Evolutionary conservation across 2,888 invertebrate genomes (phyloP).

Genomic region (Noctua janthe): DNA sequence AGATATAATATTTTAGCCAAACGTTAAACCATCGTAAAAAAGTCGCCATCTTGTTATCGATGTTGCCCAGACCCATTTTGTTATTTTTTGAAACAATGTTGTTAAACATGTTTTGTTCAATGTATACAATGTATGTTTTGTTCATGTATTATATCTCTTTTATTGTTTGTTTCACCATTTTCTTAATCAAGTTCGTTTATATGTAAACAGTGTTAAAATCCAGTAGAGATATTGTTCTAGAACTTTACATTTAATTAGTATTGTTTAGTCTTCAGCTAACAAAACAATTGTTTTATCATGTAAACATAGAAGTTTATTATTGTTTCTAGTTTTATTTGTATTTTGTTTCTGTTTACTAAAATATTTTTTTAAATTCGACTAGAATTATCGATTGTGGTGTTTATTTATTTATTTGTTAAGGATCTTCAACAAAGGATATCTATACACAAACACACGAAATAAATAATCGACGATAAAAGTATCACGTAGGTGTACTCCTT

Average conservation of each 20-base stretch:
- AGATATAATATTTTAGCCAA: too few species aligned
- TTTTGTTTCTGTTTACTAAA: not conserved
- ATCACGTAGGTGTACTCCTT: too few species aligned
- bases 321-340: not conserved
- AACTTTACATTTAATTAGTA: not conserved
- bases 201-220: not conserved
- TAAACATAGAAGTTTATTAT: conserved; percentile 27
- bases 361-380: not conserved
- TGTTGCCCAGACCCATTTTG: not conserved
- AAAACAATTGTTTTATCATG: conserved; percentile 13
- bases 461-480: too few species aligned
- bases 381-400: not conserved
- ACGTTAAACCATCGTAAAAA: not conserved
- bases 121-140: not conserved
- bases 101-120: not conserved
- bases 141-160: not conserved
- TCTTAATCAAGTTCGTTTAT: not conserved
- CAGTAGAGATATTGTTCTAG: conserved; percentile 14
- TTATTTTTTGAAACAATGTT: not conserved
- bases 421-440: too few species aligned
- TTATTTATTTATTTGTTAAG: too few species aligned
- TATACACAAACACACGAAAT: too few species aligned
- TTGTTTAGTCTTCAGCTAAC: conserved; percentile 1
- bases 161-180: not conserved
- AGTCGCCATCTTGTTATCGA: not conserved